phyloP scores from a whole-genome alignment of 2,888 invertebrate species.

The Cantharis rufa region DNA sequence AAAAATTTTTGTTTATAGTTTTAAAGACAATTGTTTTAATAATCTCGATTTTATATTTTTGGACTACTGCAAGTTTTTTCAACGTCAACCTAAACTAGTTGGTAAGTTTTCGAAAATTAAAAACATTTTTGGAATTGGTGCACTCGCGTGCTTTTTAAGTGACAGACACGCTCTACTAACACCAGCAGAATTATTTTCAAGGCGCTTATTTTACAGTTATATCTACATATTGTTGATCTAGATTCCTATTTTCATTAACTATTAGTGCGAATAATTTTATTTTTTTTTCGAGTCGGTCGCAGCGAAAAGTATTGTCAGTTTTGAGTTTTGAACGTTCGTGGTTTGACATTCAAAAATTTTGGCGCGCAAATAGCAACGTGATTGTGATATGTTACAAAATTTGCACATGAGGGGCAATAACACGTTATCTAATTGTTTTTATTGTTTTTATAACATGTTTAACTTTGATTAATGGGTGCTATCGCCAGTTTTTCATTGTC shows the following conservation, averaged over 20 bases:
- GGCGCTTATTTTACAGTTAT: conserved; percentile 42
- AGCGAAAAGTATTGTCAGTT: background rate
- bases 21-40: background rate
- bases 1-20: background rate
- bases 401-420: conserved; percentile 6
- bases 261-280: conserved; percentile 3
- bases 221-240: conserved; percentile 36
- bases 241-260: conserved; percentile 26
- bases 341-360: conserved; percentile 1
- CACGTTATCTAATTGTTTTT: conserved; percentile 9
- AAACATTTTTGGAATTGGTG: conserved; percentile 1
- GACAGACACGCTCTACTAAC: conserved; percentile 47
- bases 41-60: background rate
- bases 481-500: background rate
- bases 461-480: background rate
- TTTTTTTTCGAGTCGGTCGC: background rate
- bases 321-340: background rate
- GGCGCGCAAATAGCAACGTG: conserved; percentile 16
- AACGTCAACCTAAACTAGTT: background rate
- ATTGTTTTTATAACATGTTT: background rate
- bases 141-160: conserved; percentile 31
- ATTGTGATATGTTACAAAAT: conserved; percentile 1
- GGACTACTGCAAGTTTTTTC: background rate
- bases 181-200: conserved; percentile 33
- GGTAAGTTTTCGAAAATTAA: background rate